Evolutionary conservation across 2,888 invertebrate genomes (phyloP), one percentile per base, ranked within the genome.

Genomic region (Girardia tigrina): DNA sequence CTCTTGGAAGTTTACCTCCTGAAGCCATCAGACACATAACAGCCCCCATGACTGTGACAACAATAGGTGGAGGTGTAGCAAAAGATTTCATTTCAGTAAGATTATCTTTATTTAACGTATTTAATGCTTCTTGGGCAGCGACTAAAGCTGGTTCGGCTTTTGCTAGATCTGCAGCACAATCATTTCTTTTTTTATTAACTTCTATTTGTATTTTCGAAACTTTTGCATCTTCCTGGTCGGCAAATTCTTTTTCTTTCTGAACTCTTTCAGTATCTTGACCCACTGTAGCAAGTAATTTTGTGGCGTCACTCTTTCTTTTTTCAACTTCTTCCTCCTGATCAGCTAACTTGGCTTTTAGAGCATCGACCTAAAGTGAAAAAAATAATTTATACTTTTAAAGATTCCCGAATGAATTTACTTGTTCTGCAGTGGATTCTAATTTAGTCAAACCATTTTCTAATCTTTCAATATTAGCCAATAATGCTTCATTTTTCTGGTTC

Each of bases 31-130:
- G 87, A 14, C 93, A 93, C 92, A 94, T 92, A 0, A 94, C 94
- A 73, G 92, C 94, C 8, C 92, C 91, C 14, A 91, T 90, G 0
- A 94, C 94, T 84, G 93, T 94, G 14, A 91, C 91, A 0, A 94
- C 94, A 75, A 89, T 93, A 1, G 91, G 90, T 1, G 93, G 93
- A 6, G 95, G 95, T 12, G 92, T 91, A 20, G 94, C 94, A 82
- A 95, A 95, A 0, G 94, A 94, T 84, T 95, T 94, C 79, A 95
- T 84, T 84, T 95, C 95, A 0, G 94, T 94, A 78, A 95, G 87
- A 85, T 95, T 95, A 12, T 90, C 90, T 87, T 95, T 95, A 82
- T 95, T 94, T 29, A 95, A 85, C 0, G 94, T 95, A 82, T 95
- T 93, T 78, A 95, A 87, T 78, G 95, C 94, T 81, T 93, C 94